A percentile compares a stretch with the other conserved stretches of the same genome.
phyloP scores from a whole-genome alignment of 2,888 invertebrate genomes.

The Emmelina monodactyla region DNA sequence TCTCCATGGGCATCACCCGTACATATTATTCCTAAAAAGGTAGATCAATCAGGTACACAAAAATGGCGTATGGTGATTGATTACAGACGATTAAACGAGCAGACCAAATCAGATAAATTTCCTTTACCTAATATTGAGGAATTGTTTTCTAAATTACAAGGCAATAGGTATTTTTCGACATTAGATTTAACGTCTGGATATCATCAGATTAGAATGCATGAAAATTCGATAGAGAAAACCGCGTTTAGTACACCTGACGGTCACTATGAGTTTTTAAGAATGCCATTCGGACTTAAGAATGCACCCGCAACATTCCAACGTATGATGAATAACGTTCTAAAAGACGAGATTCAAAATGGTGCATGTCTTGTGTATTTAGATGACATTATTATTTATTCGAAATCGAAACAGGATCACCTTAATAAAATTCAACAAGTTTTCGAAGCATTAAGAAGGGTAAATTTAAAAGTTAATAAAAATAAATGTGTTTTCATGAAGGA shows the following conservation, averaged over 20 bases:
- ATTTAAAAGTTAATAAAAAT: too few relatives aligned
- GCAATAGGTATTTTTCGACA: slow-evolving; percentile 3
- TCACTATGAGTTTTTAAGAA: slow-evolving; percentile 13
- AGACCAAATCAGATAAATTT: slow-evolving; percentile 5
- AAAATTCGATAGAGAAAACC: slow-evolving; percentile 11
- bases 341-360: not conserved
- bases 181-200: slow-evolving; percentile 13
- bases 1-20: slow-evolving; percentile 1
- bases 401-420: slow-evolving; percentile 14
- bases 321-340: slow-evolving; percentile 6
- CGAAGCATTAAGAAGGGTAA: too few relatives aligned
- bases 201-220: slow-evolving; percentile 14
- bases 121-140: slow-evolving; percentile 3
- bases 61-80: slow-evolving; percentile 10
- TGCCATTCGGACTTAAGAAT: slow-evolving; percentile 15
- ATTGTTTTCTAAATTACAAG: slow-evolving; percentile 9
- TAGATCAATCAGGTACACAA: slow-evolving; percentile 7
- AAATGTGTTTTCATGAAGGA: slow-evolving; percentile 10
- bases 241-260: slow-evolving; percentile 12
- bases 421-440: slow-evolving; percentile 13
- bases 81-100: slow-evolving; percentile 4
- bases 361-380: slow-evolving; percentile 22
- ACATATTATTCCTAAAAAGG: slow-evolving; percentile 8
- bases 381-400: slow-evolving; percentile 23
- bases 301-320: slow-evolving; percentile 13